These are phyloP conservation scores for Drosophila arawakana DNA, from an alignment of 1,140 invertebrate species.

Conservation along the genomic window DNA sequence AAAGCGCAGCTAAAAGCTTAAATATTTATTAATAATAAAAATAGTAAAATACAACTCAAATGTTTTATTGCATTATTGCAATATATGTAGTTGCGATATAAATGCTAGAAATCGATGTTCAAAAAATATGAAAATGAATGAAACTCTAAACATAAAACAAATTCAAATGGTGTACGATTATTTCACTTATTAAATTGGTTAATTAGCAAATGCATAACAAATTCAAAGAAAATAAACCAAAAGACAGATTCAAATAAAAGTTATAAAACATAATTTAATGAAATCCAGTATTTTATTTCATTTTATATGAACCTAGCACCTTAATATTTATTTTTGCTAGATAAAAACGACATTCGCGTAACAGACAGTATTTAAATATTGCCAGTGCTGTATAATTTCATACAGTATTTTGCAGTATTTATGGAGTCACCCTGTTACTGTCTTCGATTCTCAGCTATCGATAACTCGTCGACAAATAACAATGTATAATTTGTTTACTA, in stretches of 20 bases:
- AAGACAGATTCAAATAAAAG: conserved; percentile 77
- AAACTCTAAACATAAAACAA: conserved; percentile 44
- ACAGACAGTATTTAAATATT: conserved; percentile 1
- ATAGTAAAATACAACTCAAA: conserved; percentile 39
- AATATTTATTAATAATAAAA: conserved; percentile 14
- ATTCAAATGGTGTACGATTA: conserved; percentile 64
- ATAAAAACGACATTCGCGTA: no score
- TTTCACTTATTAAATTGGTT: conserved; percentile 75
- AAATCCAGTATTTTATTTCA: background rate
- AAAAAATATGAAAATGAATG: conserved; percentile 36
- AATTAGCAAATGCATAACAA: conserved; percentile 59
- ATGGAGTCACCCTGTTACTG: conserved; percentile 15
- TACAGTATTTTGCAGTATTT: conserved; percentile 3
- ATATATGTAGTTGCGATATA: conserved; percentile 22
- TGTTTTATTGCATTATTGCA: conserved; percentile 61
- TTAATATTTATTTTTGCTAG: no score
- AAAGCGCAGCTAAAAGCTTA: conserved; percentile 63
- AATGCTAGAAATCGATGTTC: conserved; percentile 56
- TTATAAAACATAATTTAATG: conserved; percentile 48
- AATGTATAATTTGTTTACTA: conserved; percentile 48
- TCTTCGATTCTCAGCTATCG: conserved; percentile 14
- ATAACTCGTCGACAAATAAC: conserved; percentile 29
- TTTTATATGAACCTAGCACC: background rate
- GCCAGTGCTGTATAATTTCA: conserved; percentile 7
- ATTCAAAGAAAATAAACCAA: conserved; percentile 56